A percentile compares a stretch with the other conserved stretches of the same genome.
phyloP scores from a whole-genome alignment of 1,140 invertebrate genomes.

The Drepana arcuata region DNA sequence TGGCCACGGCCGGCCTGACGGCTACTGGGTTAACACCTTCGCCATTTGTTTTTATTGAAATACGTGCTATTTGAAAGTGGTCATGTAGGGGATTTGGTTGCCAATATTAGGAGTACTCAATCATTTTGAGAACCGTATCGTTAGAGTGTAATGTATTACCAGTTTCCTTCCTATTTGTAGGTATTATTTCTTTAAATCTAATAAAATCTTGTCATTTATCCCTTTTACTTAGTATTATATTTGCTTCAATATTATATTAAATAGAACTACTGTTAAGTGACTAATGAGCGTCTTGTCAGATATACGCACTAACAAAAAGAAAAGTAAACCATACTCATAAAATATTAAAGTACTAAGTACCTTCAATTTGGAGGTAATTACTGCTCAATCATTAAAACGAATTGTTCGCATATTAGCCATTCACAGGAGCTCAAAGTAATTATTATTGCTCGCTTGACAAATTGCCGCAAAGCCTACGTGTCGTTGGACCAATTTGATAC shows the following conservation, averaged over 20 bases:
- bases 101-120: too few species aligned
- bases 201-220: too few species aligned
- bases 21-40: slow-evolving; percentile 36
- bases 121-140: not conserved
- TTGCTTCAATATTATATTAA: too few species aligned
- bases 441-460: slow-evolving; percentile 64
- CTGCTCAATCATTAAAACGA: not conserved
- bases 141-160: too few species aligned
- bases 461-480: slow-evolving; percentile 63
- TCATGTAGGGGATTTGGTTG: too few species aligned
- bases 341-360: too few species aligned
- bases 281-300: not conserved
- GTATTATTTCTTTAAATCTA: too few species aligned
- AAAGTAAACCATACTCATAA: not conserved
- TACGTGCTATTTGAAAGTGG: slow-evolving; percentile 22
- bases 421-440: slow-evolving; percentile 53
- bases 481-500: slow-evolving; percentile 66
- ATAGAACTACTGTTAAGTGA: too few species aligned
- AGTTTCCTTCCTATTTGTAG: too few species aligned
- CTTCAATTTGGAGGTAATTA: too few species aligned
- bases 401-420: slow-evolving; percentile 22
- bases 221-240: too few species aligned
- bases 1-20: slow-evolving; percentile 27
- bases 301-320: not conserved
- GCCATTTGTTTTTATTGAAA: slow-evolving; percentile 58